These are phyloP conservation scores for Pseudopleuronectes americanus DNA, from an alignment of 2,797 vertebrate species.

Conservation along the genomic window DNA sequence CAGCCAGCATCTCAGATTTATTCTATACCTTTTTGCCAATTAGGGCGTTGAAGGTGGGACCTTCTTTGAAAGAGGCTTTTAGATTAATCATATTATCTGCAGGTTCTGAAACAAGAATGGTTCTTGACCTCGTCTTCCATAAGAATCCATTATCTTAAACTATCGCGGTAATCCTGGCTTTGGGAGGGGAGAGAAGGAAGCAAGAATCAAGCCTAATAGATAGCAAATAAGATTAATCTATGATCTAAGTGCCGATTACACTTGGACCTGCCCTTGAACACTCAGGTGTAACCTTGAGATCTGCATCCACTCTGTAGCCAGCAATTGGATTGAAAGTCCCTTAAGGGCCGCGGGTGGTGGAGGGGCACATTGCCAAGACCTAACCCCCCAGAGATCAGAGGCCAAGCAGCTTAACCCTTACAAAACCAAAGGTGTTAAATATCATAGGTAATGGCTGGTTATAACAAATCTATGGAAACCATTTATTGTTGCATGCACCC, in stretches of 20 bases:
- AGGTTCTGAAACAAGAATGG: constrained; percentile 98
- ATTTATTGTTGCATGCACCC: constrained; percentile 51
- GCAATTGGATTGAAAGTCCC: constrained; percentile 96
- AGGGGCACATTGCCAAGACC: constrained; percentile 82
- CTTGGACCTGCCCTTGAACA: constrained; percentile 99
- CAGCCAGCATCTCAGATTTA: constrained; percentile 84
- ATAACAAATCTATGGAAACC: constrained; percentile 71
- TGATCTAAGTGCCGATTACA: constrained; percentile 99
- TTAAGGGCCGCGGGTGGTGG: constrained; percentile 75
- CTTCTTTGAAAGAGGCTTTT: constrained; percentile 98
- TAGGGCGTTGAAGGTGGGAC: constrained; percentile 93
- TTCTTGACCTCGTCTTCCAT: constrained; percentile 97
- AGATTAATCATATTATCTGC: constrained; percentile 99
- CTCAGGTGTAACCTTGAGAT: constrained; percentile 99
- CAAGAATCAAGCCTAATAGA: constrained; percentile 99
- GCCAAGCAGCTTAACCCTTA: constrained; percentile 85
- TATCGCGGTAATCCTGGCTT: constrained; percentile 99
- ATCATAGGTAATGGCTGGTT: constrained; percentile 79
- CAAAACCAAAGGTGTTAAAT: constrained; percentile 86
- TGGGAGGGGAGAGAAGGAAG: constrained; percentile 95
- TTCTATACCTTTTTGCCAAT: constrained; percentile 91
- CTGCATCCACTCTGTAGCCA: constrained; percentile 92
- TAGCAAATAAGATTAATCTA: constrained; percentile 99
- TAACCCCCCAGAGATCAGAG: constrained; percentile 82
- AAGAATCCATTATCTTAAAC: constrained; percentile 99